Evolutionary conservation across 1,140 invertebrate genomes (phyloP).

Genomic region (Drosophila subobscura): DNA sequence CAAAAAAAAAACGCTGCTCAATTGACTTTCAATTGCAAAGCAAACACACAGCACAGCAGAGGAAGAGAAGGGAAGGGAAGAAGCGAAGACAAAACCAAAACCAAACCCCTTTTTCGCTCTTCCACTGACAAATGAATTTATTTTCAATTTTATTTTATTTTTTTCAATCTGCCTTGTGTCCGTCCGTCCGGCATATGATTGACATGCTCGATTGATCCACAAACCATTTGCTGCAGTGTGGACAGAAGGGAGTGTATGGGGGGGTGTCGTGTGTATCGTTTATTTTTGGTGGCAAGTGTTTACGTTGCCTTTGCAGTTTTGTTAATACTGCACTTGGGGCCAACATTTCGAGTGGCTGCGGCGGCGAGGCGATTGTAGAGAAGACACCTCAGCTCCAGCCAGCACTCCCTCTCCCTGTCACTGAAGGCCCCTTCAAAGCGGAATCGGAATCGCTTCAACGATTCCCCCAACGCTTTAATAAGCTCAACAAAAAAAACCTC

Average conservation of each 20-base stretch:
- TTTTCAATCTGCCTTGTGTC: slow-evolving; percentile 44
- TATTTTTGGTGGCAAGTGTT: slow-evolving; percentile 53
- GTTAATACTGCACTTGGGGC: slow-evolving; percentile 45
- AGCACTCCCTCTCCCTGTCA: too few relatives aligned
- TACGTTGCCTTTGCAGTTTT: slow-evolving; percentile 47
- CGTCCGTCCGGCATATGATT: slow-evolving; percentile 35
- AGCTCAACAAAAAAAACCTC: slow-evolving; percentile 4
- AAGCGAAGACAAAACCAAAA: slow-evolving; percentile 15
- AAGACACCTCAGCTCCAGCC: slow-evolving; percentile 15
- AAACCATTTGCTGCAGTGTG: background rate
- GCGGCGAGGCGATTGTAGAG: background rate
- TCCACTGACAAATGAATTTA: slow-evolving; percentile 35
- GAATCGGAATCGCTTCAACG: background rate
- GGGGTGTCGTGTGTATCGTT: slow-evolving; percentile 33
- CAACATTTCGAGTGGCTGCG: too few relatives aligned
- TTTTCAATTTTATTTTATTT: slow-evolving; percentile 33
- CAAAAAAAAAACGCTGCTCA: slow-evolving; percentile 35
- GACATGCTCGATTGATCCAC: slow-evolving; percentile 44
- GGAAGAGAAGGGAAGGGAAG: background rate
- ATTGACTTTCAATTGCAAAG: slow-evolving; percentile 48
- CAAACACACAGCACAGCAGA: slow-evolving; percentile 3
- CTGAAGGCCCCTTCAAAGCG: slow-evolving; percentile 4
- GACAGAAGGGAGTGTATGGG: too few relatives aligned
- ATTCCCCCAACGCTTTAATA: slow-evolving; percentile 21
- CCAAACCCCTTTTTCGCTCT: slow-evolving; percentile 1